A percentile compares a stretch with the other conserved stretches of the same genome.
Evolutionary conservation across 1,140 invertebrate genomes (phyloP).

Genomic region (Vanessa atalanta): DNA sequence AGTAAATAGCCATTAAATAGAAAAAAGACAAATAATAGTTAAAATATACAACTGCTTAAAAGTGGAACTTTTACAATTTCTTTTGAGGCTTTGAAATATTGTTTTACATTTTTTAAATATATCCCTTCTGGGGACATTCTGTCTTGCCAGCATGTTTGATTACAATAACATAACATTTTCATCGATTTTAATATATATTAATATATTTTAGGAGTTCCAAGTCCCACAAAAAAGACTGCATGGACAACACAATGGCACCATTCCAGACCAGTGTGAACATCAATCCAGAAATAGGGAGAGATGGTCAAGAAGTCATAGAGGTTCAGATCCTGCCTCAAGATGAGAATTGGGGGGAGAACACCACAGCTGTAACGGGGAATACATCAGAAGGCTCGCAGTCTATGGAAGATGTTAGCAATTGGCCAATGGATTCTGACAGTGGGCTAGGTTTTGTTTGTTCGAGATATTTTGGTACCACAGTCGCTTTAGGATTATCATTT

Average conservation of each 20-base stretch:
- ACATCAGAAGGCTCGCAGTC: constrained; percentile 97
- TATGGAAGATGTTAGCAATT: constrained; percentile 92
- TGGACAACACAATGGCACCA: constrained; percentile 83
- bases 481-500: constrained; percentile 89
- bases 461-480: constrained; percentile 88
- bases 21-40: too few relatives aligned
- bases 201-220: constrained; percentile 72
- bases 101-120: too few relatives aligned
- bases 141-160: too few relatives aligned
- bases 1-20: too few relatives aligned
- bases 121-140: too few relatives aligned
- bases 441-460: constrained; percentile 88
- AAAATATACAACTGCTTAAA: too few relatives aligned
- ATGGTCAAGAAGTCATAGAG: constrained; percentile 92
- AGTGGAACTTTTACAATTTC: too few relatives aligned
- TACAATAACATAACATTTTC: too few relatives aligned
- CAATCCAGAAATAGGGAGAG: constrained; percentile 84
- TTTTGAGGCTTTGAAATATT: too few relatives aligned
- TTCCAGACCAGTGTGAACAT: constrained; percentile 91
- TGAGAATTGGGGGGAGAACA: constrained; percentile 99
- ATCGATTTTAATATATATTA: too few relatives aligned
- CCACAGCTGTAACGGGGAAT: constrained; percentile 97
- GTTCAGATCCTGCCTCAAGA: constrained; percentile 97
- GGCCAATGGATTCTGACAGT: constrained; percentile 87
- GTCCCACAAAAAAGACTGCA: constrained; percentile 72